These are phyloP conservation scores for Tauraco erythrolophus DNA, from an alignment of 2,113 vertebrate species.

Conservation along the genomic window DNA sequence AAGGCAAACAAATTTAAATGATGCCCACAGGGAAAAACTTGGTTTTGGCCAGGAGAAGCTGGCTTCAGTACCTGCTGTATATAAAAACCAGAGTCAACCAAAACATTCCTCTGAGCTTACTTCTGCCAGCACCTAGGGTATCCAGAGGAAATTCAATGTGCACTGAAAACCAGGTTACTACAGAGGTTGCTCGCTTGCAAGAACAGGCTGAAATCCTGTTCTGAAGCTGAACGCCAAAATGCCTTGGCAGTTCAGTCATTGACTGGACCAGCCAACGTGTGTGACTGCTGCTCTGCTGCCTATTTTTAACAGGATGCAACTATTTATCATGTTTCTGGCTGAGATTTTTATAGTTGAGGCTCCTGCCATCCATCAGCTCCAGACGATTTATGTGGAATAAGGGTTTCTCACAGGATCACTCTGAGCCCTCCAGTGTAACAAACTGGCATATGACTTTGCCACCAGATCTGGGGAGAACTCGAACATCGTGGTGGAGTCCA, in stretches of 20 bases:
- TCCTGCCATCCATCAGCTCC: conserved; percentile 51
- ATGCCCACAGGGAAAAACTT: conserved; percentile 21
- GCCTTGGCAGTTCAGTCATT: conserved; percentile 12
- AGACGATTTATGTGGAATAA: conserved; percentile 14
- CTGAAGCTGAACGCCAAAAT: not conserved
- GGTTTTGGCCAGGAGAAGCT: conserved; percentile 49
- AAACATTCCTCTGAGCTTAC: conserved; percentile 28
- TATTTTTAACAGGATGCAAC: conserved; percentile 47
- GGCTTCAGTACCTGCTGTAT: not conserved
- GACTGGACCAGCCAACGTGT: conserved; percentile 13
- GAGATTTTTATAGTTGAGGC: conserved; percentile 33
- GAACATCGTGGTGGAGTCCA: not conserved
- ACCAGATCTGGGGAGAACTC: not conserved
- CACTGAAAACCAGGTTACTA: conserved; percentile 10
- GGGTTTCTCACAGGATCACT: not conserved
- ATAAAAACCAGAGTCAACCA: conserved; percentile 39
- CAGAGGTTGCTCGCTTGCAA: not conserved
- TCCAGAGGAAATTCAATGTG: not conserved
- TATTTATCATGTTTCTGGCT: conserved; percentile 57
- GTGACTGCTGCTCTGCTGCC: conserved; percentile 30
- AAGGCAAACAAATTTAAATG: conserved; percentile 59
- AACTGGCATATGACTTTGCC: conserved; percentile 10
- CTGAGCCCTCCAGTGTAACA: not conserved
- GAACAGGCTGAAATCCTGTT: not conserved
- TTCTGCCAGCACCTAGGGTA: conserved; percentile 7